phyloP scores from a whole-genome alignment of 1,140 invertebrate genomes.

The Pseudobourletiella spinata region DNA sequence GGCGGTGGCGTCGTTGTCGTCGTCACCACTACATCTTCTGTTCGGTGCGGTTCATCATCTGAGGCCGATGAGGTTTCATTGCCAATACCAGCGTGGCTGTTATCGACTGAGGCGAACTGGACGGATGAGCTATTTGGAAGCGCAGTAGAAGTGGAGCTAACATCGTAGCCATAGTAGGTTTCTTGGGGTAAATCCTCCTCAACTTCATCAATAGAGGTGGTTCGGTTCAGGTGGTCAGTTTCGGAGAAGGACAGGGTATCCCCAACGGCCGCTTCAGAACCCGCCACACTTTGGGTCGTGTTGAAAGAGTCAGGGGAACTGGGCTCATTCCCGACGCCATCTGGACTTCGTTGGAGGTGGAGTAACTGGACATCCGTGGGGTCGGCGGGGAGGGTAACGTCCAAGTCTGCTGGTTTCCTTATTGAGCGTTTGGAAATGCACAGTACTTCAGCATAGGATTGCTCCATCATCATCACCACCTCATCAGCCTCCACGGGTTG shows the following conservation, averaged over 20 bases:
- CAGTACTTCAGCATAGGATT: too few species aligned
- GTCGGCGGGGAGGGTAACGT: constrained; percentile 10
- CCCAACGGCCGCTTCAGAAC: constrained; percentile 26
- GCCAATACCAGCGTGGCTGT: not conserved
- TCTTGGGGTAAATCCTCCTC: constrained; percentile 35
- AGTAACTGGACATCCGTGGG: constrained; percentile 9
- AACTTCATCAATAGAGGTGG: constrained; percentile 35
- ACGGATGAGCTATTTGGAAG: constrained; percentile 1
- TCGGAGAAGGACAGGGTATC: constrained; percentile 32
- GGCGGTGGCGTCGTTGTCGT: not conserved
- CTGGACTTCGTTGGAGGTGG: constrained; percentile 14
- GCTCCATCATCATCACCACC: too few species aligned
- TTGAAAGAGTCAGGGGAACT: constrained; percentile 34
- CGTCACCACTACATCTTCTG: not conserved
- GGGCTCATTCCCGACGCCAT: constrained; percentile 23
- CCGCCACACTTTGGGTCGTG: constrained; percentile 35
- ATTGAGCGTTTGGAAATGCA: not conserved
- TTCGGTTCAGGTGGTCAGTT: constrained; percentile 31
- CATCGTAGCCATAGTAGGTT: not conserved
- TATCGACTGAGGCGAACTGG: not conserved
- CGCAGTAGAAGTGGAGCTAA: not conserved
- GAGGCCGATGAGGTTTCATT: not conserved
- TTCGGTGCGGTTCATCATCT: too few species aligned
- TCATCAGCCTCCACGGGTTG: not conserved
- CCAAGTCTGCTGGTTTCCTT: constrained; percentile 20